Base-by-base conservation (phyloP, 2,797 vertebrate species). In the Eleutherodactylus coqui region DNA sequence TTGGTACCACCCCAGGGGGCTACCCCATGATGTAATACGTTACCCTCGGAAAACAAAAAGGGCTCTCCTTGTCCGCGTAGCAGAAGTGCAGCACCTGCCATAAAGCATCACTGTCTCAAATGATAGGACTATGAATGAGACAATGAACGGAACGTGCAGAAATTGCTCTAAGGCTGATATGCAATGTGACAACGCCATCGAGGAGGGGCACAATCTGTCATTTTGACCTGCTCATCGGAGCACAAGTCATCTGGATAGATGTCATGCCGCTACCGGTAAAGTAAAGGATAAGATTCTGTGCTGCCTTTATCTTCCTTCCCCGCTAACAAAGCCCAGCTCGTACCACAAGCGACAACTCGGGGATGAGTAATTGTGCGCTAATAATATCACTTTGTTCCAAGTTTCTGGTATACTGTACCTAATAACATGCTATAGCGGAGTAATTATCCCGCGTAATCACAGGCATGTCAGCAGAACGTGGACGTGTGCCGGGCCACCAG, bases 391-490 rank as follows among this genome's bases (percentile, higher is more conserved):
- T 55, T 80, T 75, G 64, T 75, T 47, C 45, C 67, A 87, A 19
- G 67, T 64, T 86, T 86, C 55, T 64, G 51, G 79, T 55, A 32
- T 55, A 75, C 60, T 69, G 79, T 76, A 72, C 47, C 19, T 77
- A 83, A 83, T 83, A 72, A 72, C 80, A 87, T 51, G 45, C 60
- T 55, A 43, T 36, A 77, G 58, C 75, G 13, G 17, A 45, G 24
- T 60, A 83, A 83, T 87, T 83, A 83, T 58, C 79, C 36, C 27
- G 43, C 27, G 32, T 77, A 87, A 78, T 83, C 70, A 87, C 51
- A 87, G 60, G n/a, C 60, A 58, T 36, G 27, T 72, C 64, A 72
- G 36, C 58, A 43, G 43, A 41, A 45, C 62, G 72, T 55, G 27
- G n/a, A 51, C 43, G n/a, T 79, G 9, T 29, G 29, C 62, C 14